These are phyloP conservation scores for Campoplex capitator DNA, from an alignment of 2,888 invertebrate genomes.

Conservation along the genomic window DNA sequence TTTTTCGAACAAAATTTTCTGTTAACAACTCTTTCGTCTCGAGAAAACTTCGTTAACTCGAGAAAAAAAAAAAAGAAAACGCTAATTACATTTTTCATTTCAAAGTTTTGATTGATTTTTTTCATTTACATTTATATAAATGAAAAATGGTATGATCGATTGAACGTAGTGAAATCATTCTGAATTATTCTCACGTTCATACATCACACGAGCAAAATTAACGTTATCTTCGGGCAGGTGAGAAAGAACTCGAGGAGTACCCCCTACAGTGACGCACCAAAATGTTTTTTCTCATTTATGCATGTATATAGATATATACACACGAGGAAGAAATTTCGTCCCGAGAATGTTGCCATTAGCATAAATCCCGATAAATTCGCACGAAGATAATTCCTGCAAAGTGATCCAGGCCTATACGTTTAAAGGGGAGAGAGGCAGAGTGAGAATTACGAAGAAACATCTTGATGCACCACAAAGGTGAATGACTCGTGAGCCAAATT, in stretches of 20 bases:
- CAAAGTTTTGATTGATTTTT: not conserved
- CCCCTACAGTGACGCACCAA: constrained; percentile 39
- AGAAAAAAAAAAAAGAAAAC: not conserved
- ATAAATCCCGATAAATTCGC: constrained; percentile 65
- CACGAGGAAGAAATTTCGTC: constrained; percentile 6
- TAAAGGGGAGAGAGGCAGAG: constrained; percentile 11
- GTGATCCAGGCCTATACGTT: constrained; percentile 47
- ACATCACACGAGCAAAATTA: constrained; percentile 50
- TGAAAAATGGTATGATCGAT: not conserved
- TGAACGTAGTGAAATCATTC: not conserved
- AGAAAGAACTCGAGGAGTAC: constrained; percentile 42
- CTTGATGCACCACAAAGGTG: constrained; percentile 11
- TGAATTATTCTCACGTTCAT: constrained; percentile 9
- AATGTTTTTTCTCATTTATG: constrained; percentile 17
- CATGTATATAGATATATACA: not conserved
- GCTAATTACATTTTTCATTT: not conserved
- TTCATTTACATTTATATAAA: constrained; percentile 3
- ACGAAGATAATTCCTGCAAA: constrained; percentile 53
- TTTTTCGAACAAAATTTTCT: constrained; percentile 52
- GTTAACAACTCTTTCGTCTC: constrained; percentile 79
- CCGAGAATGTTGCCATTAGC: constrained; percentile 58
- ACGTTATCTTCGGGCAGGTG: constrained; percentile 53
- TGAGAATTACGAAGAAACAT: constrained; percentile 22
- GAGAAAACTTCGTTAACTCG: not conserved
- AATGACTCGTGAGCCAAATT: constrained; percentile 1